Conservation (phyloP, 1,140 invertebrate species). For the Heterodera schachtii region DNA sequence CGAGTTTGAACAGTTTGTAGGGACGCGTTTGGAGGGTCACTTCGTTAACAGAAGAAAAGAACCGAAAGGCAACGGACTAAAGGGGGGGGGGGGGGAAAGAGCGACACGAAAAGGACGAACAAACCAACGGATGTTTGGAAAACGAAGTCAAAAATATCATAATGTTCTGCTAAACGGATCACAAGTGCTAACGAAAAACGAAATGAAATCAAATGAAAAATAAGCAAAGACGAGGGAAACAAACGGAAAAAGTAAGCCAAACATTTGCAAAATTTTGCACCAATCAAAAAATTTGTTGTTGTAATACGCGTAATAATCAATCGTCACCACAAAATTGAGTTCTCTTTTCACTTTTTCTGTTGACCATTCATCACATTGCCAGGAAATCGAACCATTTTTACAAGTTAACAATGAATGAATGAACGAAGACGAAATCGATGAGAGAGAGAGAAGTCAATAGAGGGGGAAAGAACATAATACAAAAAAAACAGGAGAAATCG, state of each 20-base stretch:
- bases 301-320: background rate
- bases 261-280: too few relatives aligned
- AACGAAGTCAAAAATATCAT: background rate
- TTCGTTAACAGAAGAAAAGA: constrained; percentile 42
- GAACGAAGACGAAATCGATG: too few relatives aligned
- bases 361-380: background rate
- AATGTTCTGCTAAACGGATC: too few relatives aligned
- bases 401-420: background rate
- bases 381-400: background rate
- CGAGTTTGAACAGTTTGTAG: constrained; percentile 64
- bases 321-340: background rate
- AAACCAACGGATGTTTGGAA: background rate
- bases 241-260: too few relatives aligned
- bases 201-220: too few relatives aligned
- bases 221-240: too few relatives aligned
- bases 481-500: too few relatives aligned
- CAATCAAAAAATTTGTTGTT: background rate
- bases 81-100: background rate
- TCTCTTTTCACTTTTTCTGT: background rate
- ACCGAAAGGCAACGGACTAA: background rate
- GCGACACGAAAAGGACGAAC: background rate
- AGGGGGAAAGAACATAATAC: too few relatives aligned
- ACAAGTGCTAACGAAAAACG: too few relatives aligned
- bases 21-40: constrained; percentile 53
- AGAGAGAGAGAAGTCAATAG: too few relatives aligned